Evolutionary conservation across 2,113 vertebrate species (phyloP).

Genomic region (Aplodontia rufa): DNA sequence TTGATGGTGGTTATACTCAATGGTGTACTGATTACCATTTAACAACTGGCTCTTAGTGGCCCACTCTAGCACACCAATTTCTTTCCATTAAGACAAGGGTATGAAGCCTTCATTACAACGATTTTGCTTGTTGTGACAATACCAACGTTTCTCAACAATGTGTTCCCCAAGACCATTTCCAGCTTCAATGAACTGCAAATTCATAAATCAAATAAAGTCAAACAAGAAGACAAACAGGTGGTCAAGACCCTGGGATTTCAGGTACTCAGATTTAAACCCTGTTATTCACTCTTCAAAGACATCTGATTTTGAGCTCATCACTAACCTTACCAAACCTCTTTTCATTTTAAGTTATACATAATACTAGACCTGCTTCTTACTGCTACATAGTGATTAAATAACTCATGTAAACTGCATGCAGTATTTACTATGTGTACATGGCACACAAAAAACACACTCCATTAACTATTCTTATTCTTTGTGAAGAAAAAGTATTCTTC

Average conservation of each 20-base stretch:
- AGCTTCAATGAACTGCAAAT: neutral
- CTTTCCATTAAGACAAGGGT: neutral
- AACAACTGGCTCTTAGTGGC: neutral
- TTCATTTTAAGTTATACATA: neutral
- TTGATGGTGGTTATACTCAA: neutral
- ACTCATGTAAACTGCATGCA: neutral
- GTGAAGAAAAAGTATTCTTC: slow-evolving; percentile 12
- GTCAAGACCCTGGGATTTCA: neutral
- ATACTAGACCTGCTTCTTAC: neutral
- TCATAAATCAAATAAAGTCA: slow-evolving; percentile 17
- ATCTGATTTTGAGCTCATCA: neutral
- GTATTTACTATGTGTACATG: neutral
- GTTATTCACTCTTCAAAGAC: neutral
- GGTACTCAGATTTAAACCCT: slow-evolving; percentile 9
- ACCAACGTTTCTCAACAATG: neutral
- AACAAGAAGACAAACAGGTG: neutral
- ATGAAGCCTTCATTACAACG: neutral
- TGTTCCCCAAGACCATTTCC: neutral
- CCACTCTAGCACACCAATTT: neutral
- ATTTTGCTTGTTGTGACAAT: neutral
- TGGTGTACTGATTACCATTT: neutral
- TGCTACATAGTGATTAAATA: neutral
- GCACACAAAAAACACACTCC: neutral
- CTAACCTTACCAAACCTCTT: neutral
- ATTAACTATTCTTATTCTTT: neutral